phyloP scores from a whole-genome alignment of 2,797 vertebrate species.

The Parambassis ranga region DNA sequence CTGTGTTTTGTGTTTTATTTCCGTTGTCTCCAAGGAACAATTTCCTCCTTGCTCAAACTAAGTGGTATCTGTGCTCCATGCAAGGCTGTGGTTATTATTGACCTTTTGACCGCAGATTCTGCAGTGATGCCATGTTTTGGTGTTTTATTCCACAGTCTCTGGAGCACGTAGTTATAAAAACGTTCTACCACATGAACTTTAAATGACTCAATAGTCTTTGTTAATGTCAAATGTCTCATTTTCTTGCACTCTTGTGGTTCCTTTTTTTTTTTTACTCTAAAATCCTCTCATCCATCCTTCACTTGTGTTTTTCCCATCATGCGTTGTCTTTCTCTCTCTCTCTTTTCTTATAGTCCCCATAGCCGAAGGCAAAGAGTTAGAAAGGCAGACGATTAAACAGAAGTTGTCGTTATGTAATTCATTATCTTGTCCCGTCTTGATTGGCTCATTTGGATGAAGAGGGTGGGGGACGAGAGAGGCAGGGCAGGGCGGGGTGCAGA shows the following conservation, averaged over 20 bases:
- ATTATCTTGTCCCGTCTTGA: slow-evolving; percentile 47
- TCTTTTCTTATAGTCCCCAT: slow-evolving; percentile 32
- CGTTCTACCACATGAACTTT: slow-evolving; percentile 12
- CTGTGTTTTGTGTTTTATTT: too few relatives aligned
- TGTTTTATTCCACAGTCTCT: not conserved
- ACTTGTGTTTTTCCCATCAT: not conserved
- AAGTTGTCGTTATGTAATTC: slow-evolving; percentile 61
- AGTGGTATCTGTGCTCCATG: not conserved
- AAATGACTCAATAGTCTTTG: slow-evolving; percentile 19
- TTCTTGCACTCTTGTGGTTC: not conserved
- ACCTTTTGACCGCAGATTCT: slow-evolving; percentile 29
- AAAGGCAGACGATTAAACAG: slow-evolving; percentile 34
- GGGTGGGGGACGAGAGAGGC: not conserved
- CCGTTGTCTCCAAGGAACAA: too few relatives aligned
- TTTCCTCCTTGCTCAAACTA: too few relatives aligned
- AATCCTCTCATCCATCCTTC: not conserved
- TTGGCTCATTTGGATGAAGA: slow-evolving; percentile 45
- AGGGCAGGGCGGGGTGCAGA: not conserved
- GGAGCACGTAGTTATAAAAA: not conserved
- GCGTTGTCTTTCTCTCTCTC: not conserved
- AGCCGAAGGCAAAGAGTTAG: slow-evolving; percentile 25
- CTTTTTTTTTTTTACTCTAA: not conserved
- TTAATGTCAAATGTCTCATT: slow-evolving; percentile 40
- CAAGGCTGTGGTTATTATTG: not conserved
- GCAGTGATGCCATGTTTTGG: not conserved